Conservation (phyloP, 2,888 invertebrate species). For the Elmis aenea region DNA sequence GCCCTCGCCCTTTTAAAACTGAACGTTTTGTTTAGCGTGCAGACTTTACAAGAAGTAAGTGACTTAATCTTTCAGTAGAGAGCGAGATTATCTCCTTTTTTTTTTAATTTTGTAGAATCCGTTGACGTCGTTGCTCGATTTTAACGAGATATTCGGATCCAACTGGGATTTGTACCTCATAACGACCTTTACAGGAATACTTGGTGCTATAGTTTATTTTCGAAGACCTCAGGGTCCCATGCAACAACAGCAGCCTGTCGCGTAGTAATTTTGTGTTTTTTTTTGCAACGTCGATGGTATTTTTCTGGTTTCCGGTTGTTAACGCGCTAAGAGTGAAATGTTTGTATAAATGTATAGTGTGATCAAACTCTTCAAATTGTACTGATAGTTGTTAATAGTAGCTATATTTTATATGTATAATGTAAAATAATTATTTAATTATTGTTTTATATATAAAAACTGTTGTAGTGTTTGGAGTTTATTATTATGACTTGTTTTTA, state of each 20-base stretch:
- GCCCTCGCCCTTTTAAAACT: constrained; percentile 84
- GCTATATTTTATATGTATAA: not conserved
- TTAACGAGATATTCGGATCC: constrained; percentile 68
- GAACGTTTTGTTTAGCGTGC: constrained; percentile 67
- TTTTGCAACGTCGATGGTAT: too few relatives aligned
- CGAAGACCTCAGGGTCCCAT: constrained; percentile 54
- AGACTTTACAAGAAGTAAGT: constrained; percentile 70
- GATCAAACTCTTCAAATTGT: too few relatives aligned
- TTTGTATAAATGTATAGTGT: too few relatives aligned
- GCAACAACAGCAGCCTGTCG: constrained; percentile 8
- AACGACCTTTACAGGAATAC: constrained; percentile 71
- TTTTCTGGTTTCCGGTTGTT: too few relatives aligned
- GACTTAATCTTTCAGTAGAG: not conserved
- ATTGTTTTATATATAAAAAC: too few relatives aligned
- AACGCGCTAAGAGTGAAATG: too few relatives aligned
- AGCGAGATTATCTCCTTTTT: not conserved
- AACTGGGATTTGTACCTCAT: constrained; percentile 96
- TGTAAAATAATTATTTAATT: too few relatives aligned
- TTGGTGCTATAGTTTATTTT: constrained; percentile 78
- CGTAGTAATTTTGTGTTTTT: constrained; percentile 1
- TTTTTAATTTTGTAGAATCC: constrained; percentile 52
- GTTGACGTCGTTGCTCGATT: constrained; percentile 57
- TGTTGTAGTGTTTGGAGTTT: too few relatives aligned
- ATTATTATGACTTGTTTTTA: too few relatives aligned
- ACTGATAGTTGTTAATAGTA: too few relatives aligned